Percentiles rank a stretch among this genome's conserved stretches.
Conservation (phyloP, 2,888 invertebrate species). For the Acrobeloides nanus region DNA sequence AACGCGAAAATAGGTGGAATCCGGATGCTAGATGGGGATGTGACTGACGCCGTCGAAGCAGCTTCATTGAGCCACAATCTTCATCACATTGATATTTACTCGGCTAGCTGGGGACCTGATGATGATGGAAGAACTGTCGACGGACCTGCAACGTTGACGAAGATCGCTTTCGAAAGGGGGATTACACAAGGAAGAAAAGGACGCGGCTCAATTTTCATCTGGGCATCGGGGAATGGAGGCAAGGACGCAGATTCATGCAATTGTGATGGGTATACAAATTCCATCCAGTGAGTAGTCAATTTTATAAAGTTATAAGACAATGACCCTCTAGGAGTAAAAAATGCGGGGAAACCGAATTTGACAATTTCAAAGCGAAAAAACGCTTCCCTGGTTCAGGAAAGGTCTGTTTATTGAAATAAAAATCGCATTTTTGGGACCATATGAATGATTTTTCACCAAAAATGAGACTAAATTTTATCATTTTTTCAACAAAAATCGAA, state of each 20-base stretch:
- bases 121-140: conserved; percentile 83
- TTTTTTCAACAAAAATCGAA: too few relatives aligned
- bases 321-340: too few relatives aligned
- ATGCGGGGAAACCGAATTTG: too few relatives aligned
- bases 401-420: too few relatives aligned
- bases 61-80: conserved; percentile 81
- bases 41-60: conserved; percentile 96
- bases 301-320: background rate
- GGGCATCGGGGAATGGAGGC: conserved; percentile 98
- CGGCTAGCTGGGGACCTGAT: conserved; percentile 93
- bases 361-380: too few relatives aligned
- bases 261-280: conserved; percentile 95
- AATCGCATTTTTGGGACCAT: too few relatives aligned
- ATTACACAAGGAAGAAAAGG: conserved; percentile 84
- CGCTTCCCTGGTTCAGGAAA: too few relatives aligned
- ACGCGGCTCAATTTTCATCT: conserved; percentile 93
- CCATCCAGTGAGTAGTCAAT: too few relatives aligned
- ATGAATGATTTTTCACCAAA: too few relatives aligned
- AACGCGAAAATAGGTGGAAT: conserved; percentile 77
- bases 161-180: conserved; percentile 88
- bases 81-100: conserved; percentile 95
- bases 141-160: conserved; percentile 89
- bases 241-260: conserved; percentile 79
- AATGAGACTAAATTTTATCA: too few relatives aligned
- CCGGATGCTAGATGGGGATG: conserved; percentile 68